Evolutionary conservation across 1,140 invertebrate genomes (phyloP).

Genomic region (Drosophila subobscura): DNA sequence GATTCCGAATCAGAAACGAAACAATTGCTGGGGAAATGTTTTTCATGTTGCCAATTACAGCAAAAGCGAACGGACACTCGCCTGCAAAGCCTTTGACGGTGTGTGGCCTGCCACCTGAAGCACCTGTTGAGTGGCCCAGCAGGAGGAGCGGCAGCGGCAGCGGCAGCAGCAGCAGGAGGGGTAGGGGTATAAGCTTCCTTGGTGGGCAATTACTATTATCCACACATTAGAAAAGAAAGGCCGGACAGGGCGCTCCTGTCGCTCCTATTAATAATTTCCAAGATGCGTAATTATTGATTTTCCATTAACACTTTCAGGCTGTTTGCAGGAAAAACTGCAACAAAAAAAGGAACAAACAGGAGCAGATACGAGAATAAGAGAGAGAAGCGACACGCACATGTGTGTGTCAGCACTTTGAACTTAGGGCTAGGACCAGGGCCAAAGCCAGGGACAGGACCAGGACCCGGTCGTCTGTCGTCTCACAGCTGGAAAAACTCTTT

Average conservation of each 20-base stretch:
- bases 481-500: constrained; percentile 64
- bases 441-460: constrained; percentile 29
- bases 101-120: too few relatives aligned
- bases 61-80: constrained; percentile 25
- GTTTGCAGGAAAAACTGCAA: constrained; percentile 39
- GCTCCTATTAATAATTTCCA: constrained; percentile 76
- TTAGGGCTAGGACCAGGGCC: constrained; percentile 60
- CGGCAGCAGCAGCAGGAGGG: not conserved
- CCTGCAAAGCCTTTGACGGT: constrained; percentile 31
- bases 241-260: not conserved
- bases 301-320: constrained; percentile 74
- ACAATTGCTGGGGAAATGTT: constrained; percentile 59
- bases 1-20: constrained; percentile 10
- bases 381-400: constrained; percentile 27
- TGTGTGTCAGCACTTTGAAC: constrained; percentile 65
- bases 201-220: constrained; percentile 31
- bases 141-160: too few relatives aligned
- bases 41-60: constrained; percentile 66
- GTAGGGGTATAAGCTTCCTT: constrained; percentile 5
- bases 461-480: constrained; percentile 56
- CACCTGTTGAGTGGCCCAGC: too few relatives aligned
- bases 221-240: constrained; percentile 10
- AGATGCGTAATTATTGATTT: constrained; percentile 83
- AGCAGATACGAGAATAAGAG: constrained; percentile 40
- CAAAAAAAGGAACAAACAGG: constrained; percentile 20